Evolutionary conservation across 2,113 vertebrate species (phyloP).

Genomic region (Elanoides forficatus): DNA sequence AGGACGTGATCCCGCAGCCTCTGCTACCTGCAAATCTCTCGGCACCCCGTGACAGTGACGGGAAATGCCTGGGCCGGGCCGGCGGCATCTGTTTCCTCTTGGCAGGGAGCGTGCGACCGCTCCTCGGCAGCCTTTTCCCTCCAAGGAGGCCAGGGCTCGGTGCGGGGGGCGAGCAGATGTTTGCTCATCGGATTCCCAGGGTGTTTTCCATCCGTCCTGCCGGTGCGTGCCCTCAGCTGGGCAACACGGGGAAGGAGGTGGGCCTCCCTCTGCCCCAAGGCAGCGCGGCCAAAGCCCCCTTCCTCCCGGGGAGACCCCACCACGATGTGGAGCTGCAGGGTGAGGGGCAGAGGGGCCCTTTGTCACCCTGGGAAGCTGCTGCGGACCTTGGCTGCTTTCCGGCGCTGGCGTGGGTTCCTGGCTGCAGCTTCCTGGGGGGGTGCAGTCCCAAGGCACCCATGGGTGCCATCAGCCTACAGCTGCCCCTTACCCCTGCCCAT

Average conservation of each 20-base stretch:
- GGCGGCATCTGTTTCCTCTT: not conserved
- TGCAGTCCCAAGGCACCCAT: accelerated
- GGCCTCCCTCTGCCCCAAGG: not conserved
- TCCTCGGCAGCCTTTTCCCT: not conserved
- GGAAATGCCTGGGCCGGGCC: not conserved
- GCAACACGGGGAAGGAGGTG: accelerated
- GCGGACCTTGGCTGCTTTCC: accelerated
- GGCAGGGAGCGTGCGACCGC: accelerated
- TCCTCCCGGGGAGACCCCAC: accelerated
- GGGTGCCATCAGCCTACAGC: accelerated
- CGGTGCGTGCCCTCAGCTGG: accelerated
- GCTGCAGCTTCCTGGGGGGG: not conserved
- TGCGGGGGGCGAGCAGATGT: not conserved
- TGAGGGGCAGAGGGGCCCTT: too few species aligned
- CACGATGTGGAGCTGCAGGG: accelerated
- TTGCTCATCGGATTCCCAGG: accelerated
- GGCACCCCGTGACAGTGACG: not conserved
- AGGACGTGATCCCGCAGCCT: not conserved
- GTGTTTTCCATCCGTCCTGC: not conserved
- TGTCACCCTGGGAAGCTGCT: not conserved
- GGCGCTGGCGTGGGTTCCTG: accelerated
- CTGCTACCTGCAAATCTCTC: not conserved
- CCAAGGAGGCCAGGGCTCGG: accelerated
- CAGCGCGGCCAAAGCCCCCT: not conserved
- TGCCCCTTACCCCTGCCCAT: not conserved